Evolutionary conservation across 2,888 invertebrate species (phyloP).

Genomic region (Drosophila fulvimacula): DNA sequence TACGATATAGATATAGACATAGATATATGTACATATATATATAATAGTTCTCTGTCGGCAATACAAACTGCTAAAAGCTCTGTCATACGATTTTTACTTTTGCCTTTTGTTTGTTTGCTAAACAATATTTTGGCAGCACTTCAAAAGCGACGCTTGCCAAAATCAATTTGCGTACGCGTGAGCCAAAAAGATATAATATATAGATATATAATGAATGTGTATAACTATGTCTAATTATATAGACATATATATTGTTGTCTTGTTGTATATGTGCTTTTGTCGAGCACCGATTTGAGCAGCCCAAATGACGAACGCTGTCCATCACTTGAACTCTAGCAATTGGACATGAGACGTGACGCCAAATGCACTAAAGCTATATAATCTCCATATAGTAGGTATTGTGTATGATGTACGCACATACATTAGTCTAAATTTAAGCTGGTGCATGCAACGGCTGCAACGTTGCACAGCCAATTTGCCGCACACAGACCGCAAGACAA

Average conservation of each 20-base stretch:
- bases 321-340: constrained; percentile 47
- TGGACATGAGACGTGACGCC: constrained; percentile 65
- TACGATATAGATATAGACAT: constrained; percentile 24
- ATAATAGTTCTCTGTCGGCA: constrained; percentile 9
- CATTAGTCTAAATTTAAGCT: constrained; percentile 39
- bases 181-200: constrained; percentile 45
- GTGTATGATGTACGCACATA: neutral
- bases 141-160: constrained; percentile 75
- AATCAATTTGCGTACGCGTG: constrained; percentile 65
- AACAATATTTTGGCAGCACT: constrained; percentile 78
- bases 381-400: constrained; percentile 1
- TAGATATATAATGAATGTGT: constrained; percentile 17
- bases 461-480: constrained; percentile 66
- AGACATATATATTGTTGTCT: constrained; percentile 1
- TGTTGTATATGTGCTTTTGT: neutral
- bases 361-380: constrained; percentile 12
- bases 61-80: constrained; percentile 56
- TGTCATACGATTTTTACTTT: constrained; percentile 40
- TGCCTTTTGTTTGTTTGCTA: constrained; percentile 68
- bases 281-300: constrained; percentile 27
- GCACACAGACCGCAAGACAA: constrained; percentile 49
- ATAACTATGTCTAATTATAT: constrained; percentile 6
- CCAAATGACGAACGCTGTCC: constrained; percentile 57
- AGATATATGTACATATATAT: constrained; percentile 11
- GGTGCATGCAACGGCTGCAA: constrained; percentile 34